phyloP scores from a whole-genome alignment of 2,888 invertebrate species.

The Spialia ferax region DNA sequence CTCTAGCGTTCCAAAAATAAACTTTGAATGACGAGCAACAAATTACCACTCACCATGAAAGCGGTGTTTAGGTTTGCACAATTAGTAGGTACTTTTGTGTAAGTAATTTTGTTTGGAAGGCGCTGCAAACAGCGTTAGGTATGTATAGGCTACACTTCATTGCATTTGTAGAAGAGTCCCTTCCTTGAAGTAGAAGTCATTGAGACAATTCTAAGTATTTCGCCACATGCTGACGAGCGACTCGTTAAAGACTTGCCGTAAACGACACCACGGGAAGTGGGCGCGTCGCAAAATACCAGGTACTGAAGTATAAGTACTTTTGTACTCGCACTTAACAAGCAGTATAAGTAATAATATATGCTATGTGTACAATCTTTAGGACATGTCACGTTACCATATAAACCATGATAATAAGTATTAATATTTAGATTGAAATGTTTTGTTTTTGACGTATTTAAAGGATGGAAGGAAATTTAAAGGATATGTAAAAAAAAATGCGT shows the following conservation, averaged over 20 bases:
- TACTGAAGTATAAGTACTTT: conserved; percentile 18
- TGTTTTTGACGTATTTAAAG: no score
- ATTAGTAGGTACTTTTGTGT: no score
- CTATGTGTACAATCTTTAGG: conserved; percentile 4
- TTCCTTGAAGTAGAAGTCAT: conserved; percentile 31
- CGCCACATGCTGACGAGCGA: conserved; percentile 24
- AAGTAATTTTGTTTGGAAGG: no score
- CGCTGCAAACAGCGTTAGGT: no score
- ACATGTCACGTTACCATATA: conserved; percentile 18
- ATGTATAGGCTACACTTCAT: conserved; percentile 3
- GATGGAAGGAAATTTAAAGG: no score
- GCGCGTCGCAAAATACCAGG: conserved; percentile 26
- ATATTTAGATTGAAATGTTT: no score
- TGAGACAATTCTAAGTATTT: conserved; percentile 38
- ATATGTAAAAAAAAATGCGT: no score
- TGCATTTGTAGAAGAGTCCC: conserved; percentile 21
- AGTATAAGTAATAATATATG: not conserved
- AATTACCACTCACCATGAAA: not conserved
- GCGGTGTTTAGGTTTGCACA: no score
- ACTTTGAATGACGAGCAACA: not conserved
- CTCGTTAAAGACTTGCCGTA: conserved; percentile 35
- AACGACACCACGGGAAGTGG: conserved; percentile 34
- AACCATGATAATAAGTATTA: no score
- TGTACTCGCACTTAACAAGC: conserved; percentile 13
- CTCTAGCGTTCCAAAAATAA: not conserved